A percentile compares a stretch with the other conserved stretches of the same genome.
These are phyloP conservation scores for Tachysurus fulvidraco DNA, from an alignment of 2,113 vertebrate genomes.

Conservation along the genomic window DNA sequence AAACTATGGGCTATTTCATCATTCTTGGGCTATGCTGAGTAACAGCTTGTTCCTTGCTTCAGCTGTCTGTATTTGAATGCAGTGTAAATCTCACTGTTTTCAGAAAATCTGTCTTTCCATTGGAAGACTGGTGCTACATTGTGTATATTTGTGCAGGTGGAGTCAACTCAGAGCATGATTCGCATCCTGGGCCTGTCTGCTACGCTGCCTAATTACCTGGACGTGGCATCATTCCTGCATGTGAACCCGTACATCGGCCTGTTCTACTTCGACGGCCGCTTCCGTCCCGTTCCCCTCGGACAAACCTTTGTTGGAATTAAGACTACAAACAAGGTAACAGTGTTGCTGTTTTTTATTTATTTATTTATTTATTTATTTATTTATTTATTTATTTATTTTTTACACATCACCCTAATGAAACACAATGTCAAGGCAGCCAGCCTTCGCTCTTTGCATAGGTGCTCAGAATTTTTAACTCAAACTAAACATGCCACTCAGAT, in stretches of 20 bases:
- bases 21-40: neutral
- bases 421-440: neutral
- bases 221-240: conserved; percentile 91
- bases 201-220: conserved; percentile 95
- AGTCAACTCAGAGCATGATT: conserved; percentile 99
- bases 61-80: neutral
- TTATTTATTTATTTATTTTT: neutral
- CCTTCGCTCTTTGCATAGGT: neutral
- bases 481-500: no score
- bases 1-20: neutral
- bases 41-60: neutral
- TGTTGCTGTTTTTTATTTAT: neutral
- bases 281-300: conserved; percentile 93
- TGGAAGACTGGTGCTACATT: neutral
- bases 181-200: conserved; percentile 95
- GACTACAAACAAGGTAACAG: conserved; percentile 85
- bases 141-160: conserved; percentile 77
- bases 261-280: conserved; percentile 94
- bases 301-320: conserved; percentile 96
- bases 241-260: conserved; percentile 96
- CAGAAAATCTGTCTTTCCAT: conserved; percentile 4
- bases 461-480: neutral
- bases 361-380: no score
- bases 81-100: neutral
- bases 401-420: neutral